Evolutionary conservation across 2,113 vertebrate genomes (phyloP), one percentile per base, ranked within the genome.

Genomic region (Colistium nudipinnis): DNA sequence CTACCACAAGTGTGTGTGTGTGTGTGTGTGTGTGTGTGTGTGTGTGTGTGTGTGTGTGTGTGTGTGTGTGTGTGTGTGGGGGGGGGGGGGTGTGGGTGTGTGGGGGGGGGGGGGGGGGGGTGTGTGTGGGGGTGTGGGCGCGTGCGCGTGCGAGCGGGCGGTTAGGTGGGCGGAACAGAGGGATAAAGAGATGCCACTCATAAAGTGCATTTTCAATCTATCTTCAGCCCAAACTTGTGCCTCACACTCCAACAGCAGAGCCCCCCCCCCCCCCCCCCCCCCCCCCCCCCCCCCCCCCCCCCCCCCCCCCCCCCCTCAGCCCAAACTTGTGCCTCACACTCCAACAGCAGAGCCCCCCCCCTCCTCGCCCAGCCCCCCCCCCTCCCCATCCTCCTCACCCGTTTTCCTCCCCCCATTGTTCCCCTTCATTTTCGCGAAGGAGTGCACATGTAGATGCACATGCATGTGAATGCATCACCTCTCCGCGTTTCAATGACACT

Each of bases 391-490:
- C 43, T 22, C 38, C 38, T 55, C 41, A 35, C 39, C 62, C 65
- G 67, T 59, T 51, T 45, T 38, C 60, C 14, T 71, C 10, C n/a
- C 28, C 43, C 20, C 24, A 20, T 49, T 47, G 28, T 56, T 25
- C 43, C 28, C 35, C 53, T 55, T 73, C 72, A 49, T 84, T 78
- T 85, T 12, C 68, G 75, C 83, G 79, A 80, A 83, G 71, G 83
- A 62, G 52, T 60, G 43, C 31, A 30, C 60, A 77, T 77, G 85
- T 70, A 80, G 66, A 86, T 85, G 56, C 24, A 78, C 62, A 85
- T 86, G 80, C 83, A 87, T 82, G 82, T 35, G 62, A 89, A 90
- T 80, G 68, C 86, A 81, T 47, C 2, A 0, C 56, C 41, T 66
- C 53, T 55, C 30, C 57, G 63, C 69, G 59, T 74, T 85, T 84